These are phyloP conservation scores for Poecilia latipinna DNA, from an alignment of 2,113 vertebrate species.

Conservation along the genomic window DNA sequence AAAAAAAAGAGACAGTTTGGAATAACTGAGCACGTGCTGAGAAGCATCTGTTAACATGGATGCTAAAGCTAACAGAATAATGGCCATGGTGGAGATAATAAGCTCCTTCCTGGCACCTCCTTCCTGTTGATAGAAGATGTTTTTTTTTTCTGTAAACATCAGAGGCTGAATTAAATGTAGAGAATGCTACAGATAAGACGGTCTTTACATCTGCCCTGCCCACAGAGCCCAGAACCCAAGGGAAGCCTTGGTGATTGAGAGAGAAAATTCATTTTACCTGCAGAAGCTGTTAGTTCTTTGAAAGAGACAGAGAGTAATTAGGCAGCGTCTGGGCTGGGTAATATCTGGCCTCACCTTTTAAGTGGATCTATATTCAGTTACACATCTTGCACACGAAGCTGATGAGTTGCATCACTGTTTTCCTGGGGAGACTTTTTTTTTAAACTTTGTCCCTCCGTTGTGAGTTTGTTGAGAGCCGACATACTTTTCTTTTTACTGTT, in stretches of 20 bases:
- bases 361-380: background rate
- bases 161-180: constrained; percentile 10
- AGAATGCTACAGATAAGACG: constrained; percentile 6
- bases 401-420: background rate
- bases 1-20: constrained; percentile 23
- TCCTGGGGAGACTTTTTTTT: background rate
- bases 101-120: constrained; percentile 46
- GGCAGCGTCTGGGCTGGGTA: background rate
- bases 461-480: background rate
- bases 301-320: background rate
- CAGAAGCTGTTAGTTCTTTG: constrained; percentile 6
- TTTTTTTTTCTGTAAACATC: constrained; percentile 15
- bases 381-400: background rate
- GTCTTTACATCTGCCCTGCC: constrained; percentile 14
- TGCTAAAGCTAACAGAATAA: constrained; percentile 42
- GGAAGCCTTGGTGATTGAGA: constrained; percentile 27
- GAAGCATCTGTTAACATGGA: constrained; percentile 25
- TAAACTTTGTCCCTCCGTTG: background rate
- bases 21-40: constrained; percentile 49
- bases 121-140: constrained; percentile 57
- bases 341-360: background rate
- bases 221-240: background rate
- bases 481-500: background rate
- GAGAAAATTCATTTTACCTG: constrained; percentile 19
- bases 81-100: constrained; percentile 44